A percentile compares a stretch with the other conserved stretches of the same genome.
Evolutionary conservation across 2,888 invertebrate genomes (phyloP).

Genomic region (Beris chalybata): DNA sequence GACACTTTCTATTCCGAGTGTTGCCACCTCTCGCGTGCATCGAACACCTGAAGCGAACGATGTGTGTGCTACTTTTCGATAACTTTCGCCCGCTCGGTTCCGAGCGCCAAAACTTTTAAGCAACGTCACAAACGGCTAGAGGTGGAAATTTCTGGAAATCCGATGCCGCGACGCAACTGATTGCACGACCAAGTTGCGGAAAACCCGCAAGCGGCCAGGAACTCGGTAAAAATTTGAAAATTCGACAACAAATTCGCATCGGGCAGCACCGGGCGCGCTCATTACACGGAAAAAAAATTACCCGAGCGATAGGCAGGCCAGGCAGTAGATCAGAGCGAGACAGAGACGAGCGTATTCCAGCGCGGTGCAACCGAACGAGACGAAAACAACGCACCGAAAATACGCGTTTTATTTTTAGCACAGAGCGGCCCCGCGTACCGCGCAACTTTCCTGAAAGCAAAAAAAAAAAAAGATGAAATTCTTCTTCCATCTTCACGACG

Average conservation of each 20-base stretch:
- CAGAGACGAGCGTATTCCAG: neutral
- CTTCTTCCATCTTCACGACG: constrained; percentile 25
- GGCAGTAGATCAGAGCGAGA: constrained; percentile 26
- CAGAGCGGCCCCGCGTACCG: constrained; percentile 12
- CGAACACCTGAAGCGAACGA: neutral
- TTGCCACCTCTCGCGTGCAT: constrained; percentile 27
- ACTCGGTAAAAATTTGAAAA: neutral
- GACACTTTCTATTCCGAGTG: constrained; percentile 35
- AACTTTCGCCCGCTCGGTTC: constrained; percentile 25
- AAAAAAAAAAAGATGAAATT: constrained; percentile 33
- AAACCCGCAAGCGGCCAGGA: neutral
- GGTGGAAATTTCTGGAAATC: too few species aligned
- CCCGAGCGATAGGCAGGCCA: neutral
- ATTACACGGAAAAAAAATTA: neutral
- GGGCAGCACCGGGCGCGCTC: constrained; percentile 29
- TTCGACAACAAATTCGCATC: constrained; percentile 32
- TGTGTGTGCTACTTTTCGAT: constrained; percentile 25
- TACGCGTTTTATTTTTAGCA: constrained; percentile 40
- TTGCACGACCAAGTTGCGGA: constrained; percentile 7
- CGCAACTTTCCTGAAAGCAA: neutral
- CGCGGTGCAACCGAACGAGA: constrained; percentile 17
- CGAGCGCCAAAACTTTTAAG: neutral
- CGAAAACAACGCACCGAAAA: constrained; percentile 35
- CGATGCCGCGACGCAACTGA: neutral
- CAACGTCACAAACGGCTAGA: too few species aligned